Conservation (phyloP, 2,888 invertebrate genomes). For the Frankliniella fusca region DNA sequence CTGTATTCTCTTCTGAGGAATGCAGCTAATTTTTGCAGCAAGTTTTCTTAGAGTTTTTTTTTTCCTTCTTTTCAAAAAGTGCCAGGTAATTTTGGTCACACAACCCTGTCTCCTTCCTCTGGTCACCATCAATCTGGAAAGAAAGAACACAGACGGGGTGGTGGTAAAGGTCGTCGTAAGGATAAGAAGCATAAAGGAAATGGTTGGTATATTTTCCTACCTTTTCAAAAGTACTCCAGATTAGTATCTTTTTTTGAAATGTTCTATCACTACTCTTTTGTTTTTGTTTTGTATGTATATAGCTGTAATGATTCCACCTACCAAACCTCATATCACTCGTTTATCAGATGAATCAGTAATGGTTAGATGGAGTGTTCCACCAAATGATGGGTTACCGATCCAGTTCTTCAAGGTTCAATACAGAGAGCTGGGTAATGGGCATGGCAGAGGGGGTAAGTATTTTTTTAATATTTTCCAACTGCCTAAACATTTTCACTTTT, state of each 20-base stretch:
- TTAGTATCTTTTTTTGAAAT: slow-evolving; percentile 11
- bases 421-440: slow-evolving; percentile 52
- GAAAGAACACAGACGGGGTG: slow-evolving; percentile 42
- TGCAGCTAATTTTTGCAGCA: neutral
- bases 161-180: slow-evolving; percentile 46
- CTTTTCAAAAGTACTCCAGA: neutral
- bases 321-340: slow-evolving; percentile 79
- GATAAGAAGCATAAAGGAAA: slow-evolving; percentile 49
- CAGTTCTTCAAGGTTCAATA: slow-evolving; percentile 86
- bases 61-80: neutral
- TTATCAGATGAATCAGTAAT: slow-evolving; percentile 86
- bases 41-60: slow-evolving; percentile 22
- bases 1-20: neutral
- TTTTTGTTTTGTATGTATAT: slow-evolving; percentile 42
- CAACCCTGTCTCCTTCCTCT: neutral
- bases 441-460: slow-evolving; percentile 30
- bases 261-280: slow-evolving; percentile 23
- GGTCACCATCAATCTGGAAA: slow-evolving; percentile 35
- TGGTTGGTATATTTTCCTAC: slow-evolving; percentile 42
- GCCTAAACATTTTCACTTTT: neutral
- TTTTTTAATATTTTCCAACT: neutral
- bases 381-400: slow-evolving; percentile 76
- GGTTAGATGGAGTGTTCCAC: slow-evolving; percentile 69
- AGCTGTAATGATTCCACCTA: slow-evolving; percentile 79
- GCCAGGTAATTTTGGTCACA: neutral